phyloP scores from a whole-genome alignment of 1,140 invertebrate species.

The Drosophila mauritiana region DNA sequence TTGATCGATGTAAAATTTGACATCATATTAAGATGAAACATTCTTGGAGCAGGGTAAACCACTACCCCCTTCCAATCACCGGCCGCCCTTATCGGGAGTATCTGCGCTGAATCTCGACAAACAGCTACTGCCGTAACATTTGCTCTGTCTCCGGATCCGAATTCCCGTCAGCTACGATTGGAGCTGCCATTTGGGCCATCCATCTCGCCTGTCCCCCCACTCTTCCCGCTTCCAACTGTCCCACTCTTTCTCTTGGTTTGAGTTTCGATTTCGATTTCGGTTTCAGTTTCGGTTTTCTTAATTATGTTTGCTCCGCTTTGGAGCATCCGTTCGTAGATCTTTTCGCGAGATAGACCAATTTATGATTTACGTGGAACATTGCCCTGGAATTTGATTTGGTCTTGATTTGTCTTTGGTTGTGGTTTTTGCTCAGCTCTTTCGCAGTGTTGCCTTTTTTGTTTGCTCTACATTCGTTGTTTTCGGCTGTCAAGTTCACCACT shows the following conservation, averaged over 20 bases:
- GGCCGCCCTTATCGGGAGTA: constrained; percentile 10
- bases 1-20: neutral
- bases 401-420: constrained; percentile 56
- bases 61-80: neutral
- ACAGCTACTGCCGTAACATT: constrained; percentile 16
- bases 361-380: constrained; percentile 82
- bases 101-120: constrained; percentile 34
- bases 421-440: constrained; percentile 5
- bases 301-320: constrained; percentile 74
- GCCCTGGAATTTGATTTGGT: constrained; percentile 56
- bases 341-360: constrained; percentile 68
- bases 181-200: constrained; percentile 56
- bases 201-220: constrained; percentile 37
- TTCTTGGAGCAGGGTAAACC: neutral
- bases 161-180: constrained; percentile 25
- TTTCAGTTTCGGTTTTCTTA: constrained; percentile 67
- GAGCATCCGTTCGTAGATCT: constrained; percentile 81
- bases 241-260: constrained; percentile 14
- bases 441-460: constrained; percentile 27
- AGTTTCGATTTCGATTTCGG: constrained; percentile 47
- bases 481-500: constrained; percentile 42
- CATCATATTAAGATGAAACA: no score
- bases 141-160: neutral
- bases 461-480: constrained; percentile 74
- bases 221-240: constrained; percentile 4